Conservation (phyloP, 2,888 invertebrate genomes). For the Hyposoter didymator region DNA sequence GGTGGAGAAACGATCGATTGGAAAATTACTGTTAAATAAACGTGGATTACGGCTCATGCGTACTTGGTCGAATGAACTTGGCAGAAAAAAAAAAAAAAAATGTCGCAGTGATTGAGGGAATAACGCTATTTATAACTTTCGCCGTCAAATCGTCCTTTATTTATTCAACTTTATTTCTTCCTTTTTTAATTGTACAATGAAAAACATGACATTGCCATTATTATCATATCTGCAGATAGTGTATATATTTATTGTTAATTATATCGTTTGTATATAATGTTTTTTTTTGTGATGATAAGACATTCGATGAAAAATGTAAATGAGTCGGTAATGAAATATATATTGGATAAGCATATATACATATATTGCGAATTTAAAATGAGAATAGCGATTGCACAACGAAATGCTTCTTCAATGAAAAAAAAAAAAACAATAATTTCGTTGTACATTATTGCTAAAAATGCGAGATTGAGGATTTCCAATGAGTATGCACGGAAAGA, state of each 20-base stretch:
- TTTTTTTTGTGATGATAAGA: constrained; percentile 40
- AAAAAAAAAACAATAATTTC: neutral
- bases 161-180: constrained; percentile 45
- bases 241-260: constrained; percentile 63
- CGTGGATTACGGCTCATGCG: constrained; percentile 18
- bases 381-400: constrained; percentile 5
- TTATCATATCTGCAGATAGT: constrained; percentile 62
- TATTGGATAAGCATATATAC: constrained; percentile 14
- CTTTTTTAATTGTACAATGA: constrained; percentile 41
- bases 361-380: neutral
- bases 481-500: neutral
- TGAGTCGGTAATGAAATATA: constrained; percentile 51
- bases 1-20: neutral
- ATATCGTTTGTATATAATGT: constrained; percentile 63
- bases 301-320: constrained; percentile 54
- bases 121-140: constrained; percentile 26
- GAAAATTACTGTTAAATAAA: neutral
- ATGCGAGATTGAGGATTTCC: neutral
- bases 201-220: constrained; percentile 65
- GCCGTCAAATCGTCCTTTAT: constrained; percentile 27
- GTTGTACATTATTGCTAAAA: constrained; percentile 5
- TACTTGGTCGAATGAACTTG: constrained; percentile 23
- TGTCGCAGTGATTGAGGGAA: constrained; percentile 14
- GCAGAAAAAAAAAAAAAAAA: constrained; percentile 17
- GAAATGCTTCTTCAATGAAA: neutral